Base-by-base conservation (phyloP, 2,113 vertebrate genomes). In the Myrmophylax atrothorax region DNA sequence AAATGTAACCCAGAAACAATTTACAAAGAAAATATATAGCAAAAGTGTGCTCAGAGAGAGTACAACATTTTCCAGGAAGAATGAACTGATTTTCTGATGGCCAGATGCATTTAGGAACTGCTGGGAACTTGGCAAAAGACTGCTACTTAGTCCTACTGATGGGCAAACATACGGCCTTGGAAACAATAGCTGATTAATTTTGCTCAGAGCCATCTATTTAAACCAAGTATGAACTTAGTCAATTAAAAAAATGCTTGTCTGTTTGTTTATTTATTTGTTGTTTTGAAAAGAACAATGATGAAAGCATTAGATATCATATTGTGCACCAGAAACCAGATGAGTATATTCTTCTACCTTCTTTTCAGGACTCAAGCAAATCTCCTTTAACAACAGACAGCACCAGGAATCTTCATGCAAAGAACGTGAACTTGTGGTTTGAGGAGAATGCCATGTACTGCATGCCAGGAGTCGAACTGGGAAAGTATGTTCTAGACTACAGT, bases 131-230 rank as follows among this genome's bases (percentile, higher is more conserved):
- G 26, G 53, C 14, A 40, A 79, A 75, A 73, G 22, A 38, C 18
- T 67, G 75, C 56, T 90, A 68, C 85, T 92, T 86, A 75, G 47
- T 80, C 20, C 85, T 64, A 55, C 63, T 77, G 74, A 89, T 55
- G 73, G 78, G 53, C 68, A 95, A 90, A 95, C 68, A 78, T 35
- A 80, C 5, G 52, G 79, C 42, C 50, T 67, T 75, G 62, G 28
- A 94, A 96, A 93, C 59, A 94, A 95, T 18, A 87, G 79, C 62
- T 80, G 29, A 44, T 67, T 86, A 81, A 78, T 63, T 91, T 53
- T 82, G 70, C 88, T 89, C 62, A 87, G 47, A 79, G 77, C 66
- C 56, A 29, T 69, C 67, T 80, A 53, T 84, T 90, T n/a, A 81
- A 86, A 77, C 23, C 22, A 92, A 84, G 28, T 11, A 69, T 22